A percentile compares a stretch with the other conserved stretches of the same genome.
These are phyloP conservation scores for Theodoxus fluviatilis DNA, from an alignment of 2,888 invertebrate genomes.

Conservation along the genomic window DNA sequence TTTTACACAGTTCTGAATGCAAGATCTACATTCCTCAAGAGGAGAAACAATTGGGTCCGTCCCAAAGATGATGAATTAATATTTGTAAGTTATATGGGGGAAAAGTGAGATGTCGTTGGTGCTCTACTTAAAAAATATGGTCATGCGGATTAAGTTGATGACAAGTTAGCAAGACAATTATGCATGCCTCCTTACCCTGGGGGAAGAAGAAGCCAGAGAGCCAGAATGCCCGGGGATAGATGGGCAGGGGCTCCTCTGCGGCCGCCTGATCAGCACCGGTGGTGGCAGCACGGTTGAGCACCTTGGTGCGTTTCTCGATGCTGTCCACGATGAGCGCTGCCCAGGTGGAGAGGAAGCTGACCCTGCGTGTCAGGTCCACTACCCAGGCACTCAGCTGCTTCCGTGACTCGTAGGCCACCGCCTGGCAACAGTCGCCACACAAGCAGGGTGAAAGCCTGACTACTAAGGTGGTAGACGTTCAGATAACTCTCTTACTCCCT, in stretches of 20 bases:
- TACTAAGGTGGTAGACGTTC: background rate
- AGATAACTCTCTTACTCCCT: no score
- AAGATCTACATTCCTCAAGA: no score
- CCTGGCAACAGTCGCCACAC: conserved; percentile 42
- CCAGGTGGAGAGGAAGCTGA: conserved; percentile 63
- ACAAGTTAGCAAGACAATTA: no score
- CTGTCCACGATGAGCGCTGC: conserved; percentile 50
- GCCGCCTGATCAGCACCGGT: conserved; percentile 29
- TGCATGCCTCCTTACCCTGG: conserved; percentile 51
- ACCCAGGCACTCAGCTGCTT: conserved; percentile 63
- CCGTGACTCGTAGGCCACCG: conserved; percentile 60
- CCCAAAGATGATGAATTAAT: background rate
- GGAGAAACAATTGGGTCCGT: no score
- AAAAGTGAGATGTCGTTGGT: no score
- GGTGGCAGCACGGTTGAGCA: conserved; percentile 27
- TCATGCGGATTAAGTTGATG: no score
- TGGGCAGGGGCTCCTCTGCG: conserved; percentile 34
- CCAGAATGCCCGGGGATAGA: conserved; percentile 60
- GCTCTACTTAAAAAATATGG: no score
- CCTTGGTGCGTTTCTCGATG: conserved; percentile 48
- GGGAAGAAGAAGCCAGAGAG: conserved; percentile 65
- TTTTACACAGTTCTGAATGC: no score
- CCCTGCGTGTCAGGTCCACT: conserved; percentile 54
- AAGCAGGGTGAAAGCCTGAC: background rate
- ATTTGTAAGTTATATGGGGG: no score